Evolutionary conservation across 2,888 invertebrate genomes (phyloP).

Genomic region (Pyrgus malvae): DNA sequence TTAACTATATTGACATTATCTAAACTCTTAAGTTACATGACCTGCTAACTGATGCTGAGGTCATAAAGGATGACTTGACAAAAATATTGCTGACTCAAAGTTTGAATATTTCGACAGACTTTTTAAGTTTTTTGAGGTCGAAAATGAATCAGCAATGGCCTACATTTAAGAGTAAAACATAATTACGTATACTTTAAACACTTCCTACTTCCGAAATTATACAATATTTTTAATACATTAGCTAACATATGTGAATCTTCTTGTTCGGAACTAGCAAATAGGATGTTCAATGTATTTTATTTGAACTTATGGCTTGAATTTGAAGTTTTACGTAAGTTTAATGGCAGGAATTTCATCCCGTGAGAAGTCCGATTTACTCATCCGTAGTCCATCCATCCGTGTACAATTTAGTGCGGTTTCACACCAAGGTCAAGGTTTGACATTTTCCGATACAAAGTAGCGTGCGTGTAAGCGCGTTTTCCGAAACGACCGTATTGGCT

Average conservation of each 20-base stretch:
- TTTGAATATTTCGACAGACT: background rate
- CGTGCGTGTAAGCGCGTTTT: too few species aligned
- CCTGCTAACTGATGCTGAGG: background rate
- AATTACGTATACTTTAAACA: slow-evolving; percentile 14
- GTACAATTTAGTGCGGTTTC: too few species aligned
- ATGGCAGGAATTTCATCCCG: too few species aligned
- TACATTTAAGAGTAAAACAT: slow-evolving; percentile 32
- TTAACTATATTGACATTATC: slow-evolving; percentile 1
- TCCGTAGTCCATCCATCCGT: too few species aligned
- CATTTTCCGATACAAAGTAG: too few species aligned
- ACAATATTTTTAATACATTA: slow-evolving; percentile 27
- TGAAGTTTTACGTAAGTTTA: too few species aligned
- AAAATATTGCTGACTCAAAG: too few species aligned
- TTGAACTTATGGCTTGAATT: background rate
- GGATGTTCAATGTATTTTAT: background rate
- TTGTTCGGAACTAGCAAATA: slow-evolving; percentile 10
- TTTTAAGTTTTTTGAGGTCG: background rate
- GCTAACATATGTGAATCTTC: slow-evolving; percentile 1
- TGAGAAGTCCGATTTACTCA: too few species aligned
- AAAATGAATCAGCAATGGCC: slow-evolving; percentile 30
- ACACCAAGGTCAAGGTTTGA: too few species aligned
- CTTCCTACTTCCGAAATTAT: slow-evolving; percentile 40
- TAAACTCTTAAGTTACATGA: background rate
- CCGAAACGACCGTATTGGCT: too few species aligned
- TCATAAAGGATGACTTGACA: background rate